Percentiles rank a stretch among this genome's conserved stretches.
phyloP scores from a whole-genome alignment of 2,888 invertebrate genomes.

The Crioceris asparagi region DNA sequence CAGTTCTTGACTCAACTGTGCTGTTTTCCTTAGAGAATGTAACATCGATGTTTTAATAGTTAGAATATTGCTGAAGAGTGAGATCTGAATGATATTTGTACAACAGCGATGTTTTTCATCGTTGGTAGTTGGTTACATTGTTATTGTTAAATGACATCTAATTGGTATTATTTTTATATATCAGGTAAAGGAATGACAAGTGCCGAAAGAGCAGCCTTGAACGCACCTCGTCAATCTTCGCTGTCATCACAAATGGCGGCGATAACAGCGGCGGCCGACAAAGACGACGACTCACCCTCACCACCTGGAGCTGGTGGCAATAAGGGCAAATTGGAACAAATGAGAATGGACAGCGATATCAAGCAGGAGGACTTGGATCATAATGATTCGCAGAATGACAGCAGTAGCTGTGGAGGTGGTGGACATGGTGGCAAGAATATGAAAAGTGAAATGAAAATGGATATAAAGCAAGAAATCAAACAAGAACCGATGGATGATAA shows the following conservation, averaged over 20 bases:
- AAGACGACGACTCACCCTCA: slow-evolving; percentile 54
- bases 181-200: slow-evolving; percentile 42
- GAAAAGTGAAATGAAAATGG: slow-evolving; percentile 36
- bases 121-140: too few relatives aligned
- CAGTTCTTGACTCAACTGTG: too few relatives aligned
- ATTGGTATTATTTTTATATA: too few relatives aligned
- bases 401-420: slow-evolving; percentile 43
- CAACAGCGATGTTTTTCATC: too few relatives aligned
- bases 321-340: slow-evolving; percentile 53
- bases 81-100: too few relatives aligned
- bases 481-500: slow-evolving; percentile 46
- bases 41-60: too few relatives aligned
- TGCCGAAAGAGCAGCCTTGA: slow-evolving; percentile 42
- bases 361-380: slow-evolving; percentile 53
- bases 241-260: slow-evolving; percentile 66
- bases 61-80: too few relatives aligned
- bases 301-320: slow-evolving; percentile 42
- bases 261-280: slow-evolving; percentile 56
- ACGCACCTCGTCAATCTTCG: slow-evolving; percentile 41
- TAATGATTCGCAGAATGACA: slow-evolving; percentile 40
- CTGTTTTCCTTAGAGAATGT: too few relatives aligned
- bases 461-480: slow-evolving; percentile 47
- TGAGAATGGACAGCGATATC: slow-evolving; percentile 52
- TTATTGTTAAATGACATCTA: too few relatives aligned
- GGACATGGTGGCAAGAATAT: slow-evolving; percentile 46